These are phyloP conservation scores for Silurus glanis DNA, from an alignment of 2,113 vertebrate species.

Conservation along the genomic window DNA sequence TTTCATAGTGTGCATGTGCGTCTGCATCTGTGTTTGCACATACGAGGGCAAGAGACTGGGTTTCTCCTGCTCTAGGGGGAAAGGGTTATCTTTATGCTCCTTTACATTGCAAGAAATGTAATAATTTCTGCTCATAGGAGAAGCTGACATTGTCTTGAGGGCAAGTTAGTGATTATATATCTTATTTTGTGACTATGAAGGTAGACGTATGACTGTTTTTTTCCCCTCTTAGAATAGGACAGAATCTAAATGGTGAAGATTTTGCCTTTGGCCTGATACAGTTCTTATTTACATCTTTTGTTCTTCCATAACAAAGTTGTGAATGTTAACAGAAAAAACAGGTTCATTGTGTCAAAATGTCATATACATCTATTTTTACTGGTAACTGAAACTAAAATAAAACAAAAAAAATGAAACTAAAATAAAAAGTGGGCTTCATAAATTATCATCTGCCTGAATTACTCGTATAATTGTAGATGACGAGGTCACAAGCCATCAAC, in stretches of 20 bases:
- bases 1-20: conserved; percentile 29
- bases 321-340: background rate
- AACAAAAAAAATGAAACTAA: too few species aligned
- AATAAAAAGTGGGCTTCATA: background rate
- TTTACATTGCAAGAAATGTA: conserved; percentile 25
- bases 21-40: conserved; percentile 17
- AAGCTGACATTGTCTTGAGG: background rate
- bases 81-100: conserved; percentile 45
- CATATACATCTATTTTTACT: background rate
- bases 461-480: background rate
- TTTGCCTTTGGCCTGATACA: background rate
- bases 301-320: background rate
- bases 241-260: background rate
- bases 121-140: conserved; percentile 18
- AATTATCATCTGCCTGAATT: background rate
- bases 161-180: background rate
- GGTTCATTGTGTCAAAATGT: background rate
- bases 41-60: background rate
- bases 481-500: background rate
- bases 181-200: background rate
- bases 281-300: background rate
- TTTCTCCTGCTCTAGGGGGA: background rate
- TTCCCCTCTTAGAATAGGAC: background rate
- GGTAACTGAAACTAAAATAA: background rate
- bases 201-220: background rate